Evolutionary conservation across 1,140 invertebrate species (phyloP).

Genomic region (Maconellicoccus hirsutus): DNA sequence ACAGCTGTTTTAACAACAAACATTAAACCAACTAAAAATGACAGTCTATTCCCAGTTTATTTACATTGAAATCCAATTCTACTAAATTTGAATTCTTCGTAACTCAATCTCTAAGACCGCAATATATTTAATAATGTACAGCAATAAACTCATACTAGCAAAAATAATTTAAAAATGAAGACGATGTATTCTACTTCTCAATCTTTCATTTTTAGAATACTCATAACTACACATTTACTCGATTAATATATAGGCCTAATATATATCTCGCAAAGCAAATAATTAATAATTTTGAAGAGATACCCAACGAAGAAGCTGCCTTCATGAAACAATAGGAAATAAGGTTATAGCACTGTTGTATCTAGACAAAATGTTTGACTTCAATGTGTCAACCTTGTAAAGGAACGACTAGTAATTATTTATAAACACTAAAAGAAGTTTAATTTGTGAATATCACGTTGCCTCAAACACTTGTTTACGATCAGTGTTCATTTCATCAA

Average conservation of each 20-base stretch:
- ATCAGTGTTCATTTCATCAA: background rate
- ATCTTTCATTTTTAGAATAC: too few species aligned
- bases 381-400: background rate
- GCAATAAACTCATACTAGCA: too few species aligned
- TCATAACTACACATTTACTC: too few species aligned
- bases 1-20: background rate
- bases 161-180: too few species aligned
- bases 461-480: background rate
- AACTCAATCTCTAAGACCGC: too few species aligned
- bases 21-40: background rate
- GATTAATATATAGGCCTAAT: too few species aligned
- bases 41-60: background rate
- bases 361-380: background rate
- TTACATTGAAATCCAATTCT: background rate
- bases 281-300: too few species aligned
- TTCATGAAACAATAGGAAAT: background rate
- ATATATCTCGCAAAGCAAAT: too few species aligned
- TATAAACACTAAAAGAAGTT: background rate
- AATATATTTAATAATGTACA: too few species aligned
- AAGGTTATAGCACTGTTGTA: background rate
- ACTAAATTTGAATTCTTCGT: background rate
- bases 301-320: background rate
- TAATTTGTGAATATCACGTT: background rate
- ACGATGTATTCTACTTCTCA: too few species aligned
- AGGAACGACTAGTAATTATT: background rate